Evolutionary conservation across 2,888 invertebrate genomes (phyloP).

Genomic region (Lobophora halterata): DNA sequence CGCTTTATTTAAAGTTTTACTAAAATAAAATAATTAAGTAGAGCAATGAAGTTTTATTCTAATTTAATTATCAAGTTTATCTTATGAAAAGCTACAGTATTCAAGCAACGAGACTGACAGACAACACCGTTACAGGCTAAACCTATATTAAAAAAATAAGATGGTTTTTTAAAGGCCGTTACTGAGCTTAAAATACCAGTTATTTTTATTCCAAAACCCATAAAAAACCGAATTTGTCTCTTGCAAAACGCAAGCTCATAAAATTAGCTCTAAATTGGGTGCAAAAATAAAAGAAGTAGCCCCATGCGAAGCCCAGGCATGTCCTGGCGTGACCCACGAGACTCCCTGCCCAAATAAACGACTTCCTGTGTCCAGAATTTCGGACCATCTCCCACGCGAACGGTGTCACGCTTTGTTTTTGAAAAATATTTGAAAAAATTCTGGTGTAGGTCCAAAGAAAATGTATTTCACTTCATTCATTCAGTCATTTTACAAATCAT

Average conservation of each 20-base stretch:
- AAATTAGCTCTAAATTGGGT: conserved; percentile 6
- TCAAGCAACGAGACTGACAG: too few relatives aligned
- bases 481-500: too few relatives aligned
- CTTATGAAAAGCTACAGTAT: too few relatives aligned
- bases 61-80: too few relatives aligned
- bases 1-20: conserved; percentile 25
- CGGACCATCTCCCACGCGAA: conserved; percentile 37
- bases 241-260: background rate
- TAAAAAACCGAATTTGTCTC: conserved; percentile 13
- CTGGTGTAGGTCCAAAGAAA: too few relatives aligned
- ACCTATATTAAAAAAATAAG: too few relatives aligned
- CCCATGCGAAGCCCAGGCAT: conserved; percentile 4
- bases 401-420: background rate
- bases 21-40: conserved; percentile 24
- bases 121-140: too few relatives aligned
- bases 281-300: conserved; percentile 10
- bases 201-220: conserved; percentile 4
- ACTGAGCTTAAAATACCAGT: too few relatives aligned
- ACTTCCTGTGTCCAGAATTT: conserved; percentile 41
- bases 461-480: too few relatives aligned
- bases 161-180: too few relatives aligned
- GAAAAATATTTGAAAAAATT: background rate
- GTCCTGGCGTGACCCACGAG: conserved; percentile 21
- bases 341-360: conserved; percentile 22
- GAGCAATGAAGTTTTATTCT: conserved; percentile 9